phyloP scores from a whole-genome alignment of 2,113 vertebrate genomes.

The Hipposideros armiger region DNA sequence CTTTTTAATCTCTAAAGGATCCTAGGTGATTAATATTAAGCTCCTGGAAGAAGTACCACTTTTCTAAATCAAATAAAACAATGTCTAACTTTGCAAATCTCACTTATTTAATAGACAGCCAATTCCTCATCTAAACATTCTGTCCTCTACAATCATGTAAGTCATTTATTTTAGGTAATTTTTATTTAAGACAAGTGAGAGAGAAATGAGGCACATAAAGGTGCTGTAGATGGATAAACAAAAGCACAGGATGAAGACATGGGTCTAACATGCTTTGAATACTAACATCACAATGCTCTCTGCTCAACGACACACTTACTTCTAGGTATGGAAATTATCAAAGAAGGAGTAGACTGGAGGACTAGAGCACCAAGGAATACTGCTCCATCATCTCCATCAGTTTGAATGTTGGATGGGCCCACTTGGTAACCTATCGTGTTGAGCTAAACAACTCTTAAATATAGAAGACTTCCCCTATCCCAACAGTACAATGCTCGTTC shows the following conservation, averaged over 20 bases:
- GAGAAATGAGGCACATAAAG: constrained; percentile 34
- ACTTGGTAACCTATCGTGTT: constrained; percentile 28
- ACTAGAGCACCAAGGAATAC: not conserved
- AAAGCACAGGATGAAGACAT: constrained; percentile 42
- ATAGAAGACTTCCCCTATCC: not conserved
- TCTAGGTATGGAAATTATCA: not conserved
- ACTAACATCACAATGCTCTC: not conserved
- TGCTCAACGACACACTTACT: constrained; percentile 27
- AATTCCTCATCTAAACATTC: constrained; percentile 76
- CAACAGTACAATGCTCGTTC: constrained; percentile 5
- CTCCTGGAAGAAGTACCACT: constrained; percentile 83
- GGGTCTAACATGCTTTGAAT: not conserved
- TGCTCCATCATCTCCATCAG: not conserved
- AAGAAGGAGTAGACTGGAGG: not conserved
- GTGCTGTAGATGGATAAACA: not conserved
- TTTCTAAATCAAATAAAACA: constrained; percentile 83
- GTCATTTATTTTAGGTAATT: constrained; percentile 84
- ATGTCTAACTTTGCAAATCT: constrained; percentile 84
- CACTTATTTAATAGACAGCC: constrained; percentile 81
- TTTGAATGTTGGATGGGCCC: not conserved
- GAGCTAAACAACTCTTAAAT: constrained; percentile 27
- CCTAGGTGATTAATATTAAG: constrained; percentile 72
- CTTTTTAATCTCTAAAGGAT: constrained; percentile 21
- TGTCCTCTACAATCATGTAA: constrained; percentile 77
- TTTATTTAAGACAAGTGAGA: constrained; percentile 85